A percentile compares a stretch with the other conserved stretches of the same genome.
Conservation (phyloP, 2,888 invertebrate species). For the Dicranocentrus wangi region DNA sequence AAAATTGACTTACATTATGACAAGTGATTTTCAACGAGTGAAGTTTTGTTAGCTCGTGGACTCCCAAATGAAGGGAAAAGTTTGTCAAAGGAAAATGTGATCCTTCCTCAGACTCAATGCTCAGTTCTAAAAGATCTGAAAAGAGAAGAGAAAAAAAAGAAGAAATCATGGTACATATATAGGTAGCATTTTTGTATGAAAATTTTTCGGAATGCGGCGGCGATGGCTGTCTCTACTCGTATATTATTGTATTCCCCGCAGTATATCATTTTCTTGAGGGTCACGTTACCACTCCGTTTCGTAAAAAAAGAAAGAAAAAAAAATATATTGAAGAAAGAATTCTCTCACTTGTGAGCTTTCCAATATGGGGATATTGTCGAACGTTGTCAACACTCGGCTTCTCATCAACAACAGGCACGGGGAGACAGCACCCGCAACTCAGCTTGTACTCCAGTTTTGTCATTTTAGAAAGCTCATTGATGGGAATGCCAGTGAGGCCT, state of each 20-base stretch:
- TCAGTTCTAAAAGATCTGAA: constrained; percentile 58
- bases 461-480: constrained; percentile 54
- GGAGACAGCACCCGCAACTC: constrained; percentile 62
- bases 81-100: constrained; percentile 63
- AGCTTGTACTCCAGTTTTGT: constrained; percentile 57
- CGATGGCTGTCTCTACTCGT: no score
- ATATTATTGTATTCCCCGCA: constrained; percentile 13
- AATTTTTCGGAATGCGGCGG: no score
- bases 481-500: constrained; percentile 63
- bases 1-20: constrained; percentile 55
- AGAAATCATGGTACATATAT: no score
- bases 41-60: constrained; percentile 54
- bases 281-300: constrained; percentile 14
- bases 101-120: constrained; percentile 64
- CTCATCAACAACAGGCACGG: constrained; percentile 47
- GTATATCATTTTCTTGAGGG: constrained; percentile 17
- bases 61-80: constrained; percentile 62
- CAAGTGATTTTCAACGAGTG: constrained; percentile 58
- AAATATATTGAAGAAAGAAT: neutral
- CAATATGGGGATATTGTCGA: constrained; percentile 51
- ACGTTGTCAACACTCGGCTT: constrained; percentile 39
- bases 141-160: constrained; percentile 13
- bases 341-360: constrained; percentile 48
- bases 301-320: neutral
- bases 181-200: no score